A percentile compares a stretch with the other conserved stretches of the same genome.
phyloP scores from a whole-genome alignment of 53 echinoderm and acorn worm species.

The Holothuria scabra region DNA sequence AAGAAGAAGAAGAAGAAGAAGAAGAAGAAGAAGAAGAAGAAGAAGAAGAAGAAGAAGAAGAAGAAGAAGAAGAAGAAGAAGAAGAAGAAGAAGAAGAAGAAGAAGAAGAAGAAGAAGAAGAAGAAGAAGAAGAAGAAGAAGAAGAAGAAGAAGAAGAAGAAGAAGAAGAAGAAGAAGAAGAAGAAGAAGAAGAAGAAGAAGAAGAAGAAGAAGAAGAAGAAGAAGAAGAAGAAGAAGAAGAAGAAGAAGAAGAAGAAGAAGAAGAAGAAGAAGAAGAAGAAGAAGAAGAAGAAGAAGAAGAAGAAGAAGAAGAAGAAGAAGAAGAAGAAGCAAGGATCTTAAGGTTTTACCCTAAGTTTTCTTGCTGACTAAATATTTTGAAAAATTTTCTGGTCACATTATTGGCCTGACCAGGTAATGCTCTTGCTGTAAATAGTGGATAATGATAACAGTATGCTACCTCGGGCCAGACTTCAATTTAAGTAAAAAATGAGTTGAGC shows the following conservation, averaged over 20 bases:
- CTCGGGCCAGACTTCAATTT: no score
- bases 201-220: constrained; percentile 51
- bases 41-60: constrained; percentile 58
- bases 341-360: no score
- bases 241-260: constrained; percentile 52
- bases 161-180: constrained; percentile 49
- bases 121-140: constrained; percentile 55
- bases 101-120: constrained; percentile 51
- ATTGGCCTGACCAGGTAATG: no score
- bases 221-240: constrained; percentile 48
- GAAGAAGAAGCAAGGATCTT: constrained; percentile 5
- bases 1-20: constrained; percentile 50
- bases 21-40: constrained; percentile 53
- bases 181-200: constrained; percentile 47
- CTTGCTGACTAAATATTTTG: no score
- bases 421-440: no score
- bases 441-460: no score
- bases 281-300: constrained; percentile 11
- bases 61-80: constrained; percentile 57
- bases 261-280: constrained; percentile 29
- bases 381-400: no score
- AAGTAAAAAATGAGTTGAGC: no score
- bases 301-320: constrained; percentile 11
- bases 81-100: constrained; percentile 56
- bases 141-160: constrained; percentile 49